phyloP scores from a whole-genome alignment of 2,113 vertebrate genomes.

The Brachirus orientalis region DNA sequence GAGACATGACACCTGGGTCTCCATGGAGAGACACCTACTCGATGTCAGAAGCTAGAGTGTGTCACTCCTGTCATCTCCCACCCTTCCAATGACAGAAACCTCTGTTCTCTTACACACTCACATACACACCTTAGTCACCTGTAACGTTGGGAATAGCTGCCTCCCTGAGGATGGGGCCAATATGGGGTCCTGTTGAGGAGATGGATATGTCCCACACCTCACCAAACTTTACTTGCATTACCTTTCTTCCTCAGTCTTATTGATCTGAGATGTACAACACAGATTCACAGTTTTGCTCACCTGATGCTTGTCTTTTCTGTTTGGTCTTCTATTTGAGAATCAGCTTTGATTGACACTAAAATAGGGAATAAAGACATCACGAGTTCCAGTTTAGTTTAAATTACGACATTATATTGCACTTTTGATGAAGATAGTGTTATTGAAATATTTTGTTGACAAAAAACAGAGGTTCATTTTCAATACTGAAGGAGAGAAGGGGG shows the following conservation, averaged over 20 bases:
- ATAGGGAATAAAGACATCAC: slow-evolving; percentile 56
- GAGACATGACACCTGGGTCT: slow-evolving; percentile 69
- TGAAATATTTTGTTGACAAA: background rate
- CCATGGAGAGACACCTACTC: slow-evolving; percentile 70
- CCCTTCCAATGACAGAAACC: slow-evolving; percentile 45
- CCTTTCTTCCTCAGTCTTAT: slow-evolving; percentile 41
- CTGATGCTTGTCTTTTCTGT: slow-evolving; percentile 29
- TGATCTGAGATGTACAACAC: slow-evolving; percentile 49
- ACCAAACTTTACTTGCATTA: slow-evolving; percentile 54
- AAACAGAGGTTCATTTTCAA: background rate
- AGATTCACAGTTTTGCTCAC: slow-evolving; percentile 39
- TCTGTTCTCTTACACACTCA: slow-evolving; percentile 22
- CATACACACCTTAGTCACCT: slow-evolving; percentile 50
- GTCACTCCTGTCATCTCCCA: slow-evolving; percentile 67
- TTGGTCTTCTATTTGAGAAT: slow-evolving; percentile 37
- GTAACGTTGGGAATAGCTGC: slow-evolving; percentile 54
- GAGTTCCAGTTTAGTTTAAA: slow-evolving; percentile 1
- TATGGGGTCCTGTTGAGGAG: slow-evolving; percentile 41
- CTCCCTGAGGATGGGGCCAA: slow-evolving; percentile 43
- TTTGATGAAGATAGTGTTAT: background rate
- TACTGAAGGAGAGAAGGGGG: background rate
- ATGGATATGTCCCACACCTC: slow-evolving; percentile 59
- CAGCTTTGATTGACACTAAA: slow-evolving; percentile 38
- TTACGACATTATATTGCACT: background rate
- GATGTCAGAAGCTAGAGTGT: slow-evolving; percentile 66